Base-by-base conservation (phyloP, 2,113 vertebrate species). In the Gobio gobio region DNA sequence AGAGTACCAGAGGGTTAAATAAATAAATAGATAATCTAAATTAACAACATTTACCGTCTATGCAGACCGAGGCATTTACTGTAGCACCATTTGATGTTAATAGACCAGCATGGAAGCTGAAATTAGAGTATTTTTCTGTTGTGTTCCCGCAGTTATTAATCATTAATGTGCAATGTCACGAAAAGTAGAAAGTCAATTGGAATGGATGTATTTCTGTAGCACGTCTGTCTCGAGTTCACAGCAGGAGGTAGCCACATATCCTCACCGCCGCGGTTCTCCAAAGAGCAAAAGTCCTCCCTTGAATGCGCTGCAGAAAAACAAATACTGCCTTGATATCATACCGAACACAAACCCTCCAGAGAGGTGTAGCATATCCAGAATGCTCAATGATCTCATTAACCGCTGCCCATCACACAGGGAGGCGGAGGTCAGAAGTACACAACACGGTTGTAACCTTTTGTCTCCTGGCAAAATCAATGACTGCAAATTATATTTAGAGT, bases 131-230 rank as follows among this genome's bases (percentile, higher is more conserved):
- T 72, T 90, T 91, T 88, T 78, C 36, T 10, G 79, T 87, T 70
- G 24, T 76, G 85, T 90, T 88, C 92, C 89, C 63, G 79, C 90
- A 91, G 89, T 90, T 90, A 91, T 93, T 90, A 79, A 90, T 92
- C 88, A 90, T 89, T 92, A 89, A 91, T 88, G 85, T 63, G 74
- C 86, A 88, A 89, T 92, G 91, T 92, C 90, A 90, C 66, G 54
- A 45, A 89, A 90, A 91, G 87, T 92, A 93, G 92, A 90, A 93
- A 94, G 93, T 94, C 94, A 94, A 94, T 94, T 93, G 92, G 87
- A 93, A 92, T 90, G 87, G 91, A 93, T 93, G 91, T 87, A 88
- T 93, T 92, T 92, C 89, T 88, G 89, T 91, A 90, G 90, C 93
- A 90, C 79, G 84, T 91, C 90, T 73, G 88, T 90, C 91, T 93